A percentile compares a stretch with the other conserved stretches of the same genome.
Conservation (phyloP, 2,113 vertebrate genomes). For the Dendropsophus ebraccatus region DNA sequence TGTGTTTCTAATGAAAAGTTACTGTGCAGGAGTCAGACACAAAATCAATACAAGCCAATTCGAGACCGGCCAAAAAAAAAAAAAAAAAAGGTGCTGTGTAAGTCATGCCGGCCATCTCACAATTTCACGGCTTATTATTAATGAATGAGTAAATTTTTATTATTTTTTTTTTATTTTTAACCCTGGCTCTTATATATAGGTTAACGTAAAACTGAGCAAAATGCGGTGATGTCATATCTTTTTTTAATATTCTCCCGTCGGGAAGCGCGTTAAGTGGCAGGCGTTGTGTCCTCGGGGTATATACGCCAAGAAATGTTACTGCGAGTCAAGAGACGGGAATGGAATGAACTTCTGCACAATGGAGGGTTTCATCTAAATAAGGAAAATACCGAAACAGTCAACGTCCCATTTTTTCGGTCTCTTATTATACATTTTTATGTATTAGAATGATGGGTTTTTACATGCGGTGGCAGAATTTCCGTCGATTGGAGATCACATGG, state of each 20-base stretch:
- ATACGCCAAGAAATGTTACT: background rate
- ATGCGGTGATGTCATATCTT: background rate
- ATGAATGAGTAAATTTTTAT: too few species aligned
- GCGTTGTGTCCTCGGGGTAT: background rate
- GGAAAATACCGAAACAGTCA: background rate
- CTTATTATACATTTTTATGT: background rate
- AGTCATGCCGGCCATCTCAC: slow-evolving; percentile 44
- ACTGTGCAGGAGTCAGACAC: slow-evolving; percentile 66
- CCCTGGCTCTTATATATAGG: slow-evolving; percentile 1
- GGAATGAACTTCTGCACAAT: slow-evolving; percentile 14
- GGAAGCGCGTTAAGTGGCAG: background rate
- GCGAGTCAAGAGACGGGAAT: background rate
- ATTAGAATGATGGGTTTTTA: background rate
- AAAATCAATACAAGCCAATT: slow-evolving; percentile 75
- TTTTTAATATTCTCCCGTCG: background rate
- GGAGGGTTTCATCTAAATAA: background rate
- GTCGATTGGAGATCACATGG: slow-evolving; percentile 9
- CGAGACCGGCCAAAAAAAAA: slow-evolving; percentile 64
- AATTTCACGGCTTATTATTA: slow-evolving; percentile 30
- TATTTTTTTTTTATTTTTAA: too few species aligned
- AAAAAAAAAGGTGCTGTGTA: slow-evolving; percentile 14
- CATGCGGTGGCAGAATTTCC: background rate
- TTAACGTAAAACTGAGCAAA: slow-evolving; percentile 3
- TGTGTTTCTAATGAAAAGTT: slow-evolving; percentile 72
- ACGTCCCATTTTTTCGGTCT: background rate